Evolutionary conservation across 2,113 vertebrate species (phyloP).

Genomic region (Micromys minutus): DNA sequence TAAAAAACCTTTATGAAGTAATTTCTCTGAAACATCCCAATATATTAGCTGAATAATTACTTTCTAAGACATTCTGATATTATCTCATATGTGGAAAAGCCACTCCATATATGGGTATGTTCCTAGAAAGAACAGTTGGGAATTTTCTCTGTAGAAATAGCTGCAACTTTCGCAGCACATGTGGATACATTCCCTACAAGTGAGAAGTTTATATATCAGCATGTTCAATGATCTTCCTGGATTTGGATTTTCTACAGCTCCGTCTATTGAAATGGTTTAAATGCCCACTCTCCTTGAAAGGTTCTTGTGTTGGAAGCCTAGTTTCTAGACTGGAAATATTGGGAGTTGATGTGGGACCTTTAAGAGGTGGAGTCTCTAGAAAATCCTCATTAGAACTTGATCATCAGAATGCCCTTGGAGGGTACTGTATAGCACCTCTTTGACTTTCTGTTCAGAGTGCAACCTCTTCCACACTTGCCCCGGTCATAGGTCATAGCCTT

Average conservation of each 20-base stretch:
- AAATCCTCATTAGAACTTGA: background rate
- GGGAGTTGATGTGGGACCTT: background rate
- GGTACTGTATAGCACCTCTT: no score
- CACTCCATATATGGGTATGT: background rate
- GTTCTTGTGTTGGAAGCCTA: background rate
- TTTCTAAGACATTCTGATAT: background rate
- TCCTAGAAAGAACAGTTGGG: background rate
- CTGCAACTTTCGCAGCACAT: background rate
- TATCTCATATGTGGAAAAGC: background rate
- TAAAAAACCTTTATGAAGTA: background rate
- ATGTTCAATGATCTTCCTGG: background rate
- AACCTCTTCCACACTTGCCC: background rate
- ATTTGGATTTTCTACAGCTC: background rate
- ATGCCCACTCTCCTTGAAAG: background rate
- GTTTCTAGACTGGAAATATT: background rate
- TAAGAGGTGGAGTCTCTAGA: background rate
- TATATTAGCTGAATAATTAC: background rate
- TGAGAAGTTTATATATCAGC: background rate
- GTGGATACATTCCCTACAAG: background rate
- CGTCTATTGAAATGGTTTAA: background rate
- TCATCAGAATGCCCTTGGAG: background rate
- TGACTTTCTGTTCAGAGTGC: background rate
- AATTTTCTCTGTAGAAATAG: background rate
- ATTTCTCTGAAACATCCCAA: background rate
- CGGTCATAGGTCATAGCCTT: no score